phyloP scores from a whole-genome alignment of 2,797 vertebrate species.

The Dendrocincla fuliginosa region DNA sequence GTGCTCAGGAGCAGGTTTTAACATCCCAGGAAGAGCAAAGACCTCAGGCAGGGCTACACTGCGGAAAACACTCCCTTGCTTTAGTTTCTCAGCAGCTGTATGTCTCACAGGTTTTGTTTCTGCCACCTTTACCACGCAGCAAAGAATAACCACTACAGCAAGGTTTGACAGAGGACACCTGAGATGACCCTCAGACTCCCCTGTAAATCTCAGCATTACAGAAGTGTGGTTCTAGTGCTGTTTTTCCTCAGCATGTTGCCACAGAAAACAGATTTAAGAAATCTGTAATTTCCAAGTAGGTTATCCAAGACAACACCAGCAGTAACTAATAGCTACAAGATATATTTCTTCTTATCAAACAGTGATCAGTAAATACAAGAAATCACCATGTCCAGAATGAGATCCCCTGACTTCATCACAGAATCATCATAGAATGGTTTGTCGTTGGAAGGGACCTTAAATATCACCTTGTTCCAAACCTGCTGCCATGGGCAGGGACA shows the following conservation, averaged over 20 bases:
- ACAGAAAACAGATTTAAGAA: neutral
- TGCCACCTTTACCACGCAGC: neutral
- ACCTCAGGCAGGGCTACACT: neutral
- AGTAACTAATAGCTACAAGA: neutral
- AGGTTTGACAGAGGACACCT: neutral
- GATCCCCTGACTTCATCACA: neutral
- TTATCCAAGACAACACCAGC: neutral
- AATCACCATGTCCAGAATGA: neutral
- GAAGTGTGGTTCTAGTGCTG: neutral
- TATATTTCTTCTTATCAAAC: neutral
- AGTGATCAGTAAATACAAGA: neutral
- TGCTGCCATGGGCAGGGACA: neutral
- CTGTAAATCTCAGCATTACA: neutral
- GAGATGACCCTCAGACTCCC: neutral
- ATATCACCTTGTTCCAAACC: neutral
- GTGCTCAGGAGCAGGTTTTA: neutral
- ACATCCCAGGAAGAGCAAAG: neutral
- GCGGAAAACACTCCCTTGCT: neutral
- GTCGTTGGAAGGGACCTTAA: neutral
- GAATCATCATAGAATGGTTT: neutral
- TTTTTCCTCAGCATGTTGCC: neutral
- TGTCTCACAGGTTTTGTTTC: neutral
- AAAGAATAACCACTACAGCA: neutral
- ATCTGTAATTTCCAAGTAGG: neutral
- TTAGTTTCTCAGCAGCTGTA: neutral